phyloP scores from a whole-genome alignment of 2,888 invertebrate genomes.

The Spialia ferax region DNA sequence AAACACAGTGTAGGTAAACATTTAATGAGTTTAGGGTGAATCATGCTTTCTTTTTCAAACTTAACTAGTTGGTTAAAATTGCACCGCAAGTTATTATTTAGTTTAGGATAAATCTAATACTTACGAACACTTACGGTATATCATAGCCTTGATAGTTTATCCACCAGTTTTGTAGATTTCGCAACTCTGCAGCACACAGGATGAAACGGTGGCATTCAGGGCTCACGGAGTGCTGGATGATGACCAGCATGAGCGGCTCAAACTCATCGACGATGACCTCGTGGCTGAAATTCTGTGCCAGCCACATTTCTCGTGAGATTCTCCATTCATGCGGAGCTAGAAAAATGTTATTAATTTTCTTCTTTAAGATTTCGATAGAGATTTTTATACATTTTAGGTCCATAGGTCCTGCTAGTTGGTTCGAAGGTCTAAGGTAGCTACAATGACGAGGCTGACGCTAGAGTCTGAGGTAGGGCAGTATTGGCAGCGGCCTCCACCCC shows the following conservation, averaged over 20 bases:
- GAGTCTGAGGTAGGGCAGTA: too few relatives aligned
- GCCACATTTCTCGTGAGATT: conserved; percentile 72
- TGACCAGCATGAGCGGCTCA: conserved; percentile 66
- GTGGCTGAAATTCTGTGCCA: conserved; percentile 54
- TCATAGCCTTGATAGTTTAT: conserved; percentile 49
- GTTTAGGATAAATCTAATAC: too few relatives aligned
- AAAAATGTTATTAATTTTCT: neutral
- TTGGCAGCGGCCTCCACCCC: too few relatives aligned
- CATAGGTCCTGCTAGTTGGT: too few relatives aligned
- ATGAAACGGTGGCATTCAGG: conserved; percentile 60
- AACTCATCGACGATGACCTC: conserved; percentile 46
- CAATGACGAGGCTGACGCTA: too few relatives aligned
- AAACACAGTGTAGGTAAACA: neutral
- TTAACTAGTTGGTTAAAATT: neutral
- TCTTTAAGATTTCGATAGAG: too few relatives aligned
- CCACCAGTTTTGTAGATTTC: conserved; percentile 63
- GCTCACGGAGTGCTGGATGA: conserved; percentile 71
- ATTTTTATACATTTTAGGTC: too few relatives aligned
- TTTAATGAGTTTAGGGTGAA: too few relatives aligned
- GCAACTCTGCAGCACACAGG: conserved; percentile 66
- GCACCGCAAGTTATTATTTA: too few relatives aligned
- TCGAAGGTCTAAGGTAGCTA: too few relatives aligned
- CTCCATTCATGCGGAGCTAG: conserved; percentile 74
- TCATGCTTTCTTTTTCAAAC: too few relatives aligned
- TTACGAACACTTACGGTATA: conserved; percentile 60